phyloP scores from a whole-genome alignment of 2,888 invertebrate genomes.

The Pollenia labialis region DNA sequence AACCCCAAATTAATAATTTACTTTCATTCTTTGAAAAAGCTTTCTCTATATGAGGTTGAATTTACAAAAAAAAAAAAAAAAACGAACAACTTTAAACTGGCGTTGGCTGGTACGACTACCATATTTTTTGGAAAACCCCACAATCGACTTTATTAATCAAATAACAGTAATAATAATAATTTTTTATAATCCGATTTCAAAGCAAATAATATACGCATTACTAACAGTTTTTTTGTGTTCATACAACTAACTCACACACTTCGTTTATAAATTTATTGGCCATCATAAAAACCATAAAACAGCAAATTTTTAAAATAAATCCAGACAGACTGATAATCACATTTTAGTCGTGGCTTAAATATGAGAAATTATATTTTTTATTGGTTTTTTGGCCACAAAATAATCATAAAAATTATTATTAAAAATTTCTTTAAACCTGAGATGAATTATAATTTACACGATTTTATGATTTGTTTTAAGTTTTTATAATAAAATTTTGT shows the following conservation, averaged over 20 bases:
- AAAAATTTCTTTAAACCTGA: constrained; percentile 64
- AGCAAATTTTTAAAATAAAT: constrained; percentile 19
- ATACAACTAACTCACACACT: not conserved
- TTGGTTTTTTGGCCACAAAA: constrained; percentile 54
- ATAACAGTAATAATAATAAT: constrained; percentile 54
- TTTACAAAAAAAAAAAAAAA: not conserved
- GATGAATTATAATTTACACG: constrained; percentile 61
- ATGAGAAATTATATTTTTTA: constrained; percentile 48
- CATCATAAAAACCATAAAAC: constrained; percentile 60
- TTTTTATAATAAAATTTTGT: not conserved
- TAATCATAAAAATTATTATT: constrained; percentile 67
- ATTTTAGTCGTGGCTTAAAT: constrained; percentile 21
- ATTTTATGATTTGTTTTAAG: constrained; percentile 58
- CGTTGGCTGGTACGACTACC: constrained; percentile 35
- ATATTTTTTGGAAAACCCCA: constrained; percentile 51
- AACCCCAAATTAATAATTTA: constrained; percentile 2
- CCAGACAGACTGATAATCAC: not conserved
- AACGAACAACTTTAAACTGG: constrained; percentile 15
- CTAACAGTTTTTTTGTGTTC: not conserved
- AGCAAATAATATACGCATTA: constrained; percentile 26
- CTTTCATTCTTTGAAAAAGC: constrained; percentile 20
- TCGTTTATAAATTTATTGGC: constrained; percentile 63
- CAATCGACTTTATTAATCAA: constrained; percentile 57
- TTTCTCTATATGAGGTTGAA: not conserved
- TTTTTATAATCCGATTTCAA: constrained; percentile 12